Base-by-base conservation (phyloP, 1,140 invertebrate genomes). In the Drosophila ananassae region DNA sequence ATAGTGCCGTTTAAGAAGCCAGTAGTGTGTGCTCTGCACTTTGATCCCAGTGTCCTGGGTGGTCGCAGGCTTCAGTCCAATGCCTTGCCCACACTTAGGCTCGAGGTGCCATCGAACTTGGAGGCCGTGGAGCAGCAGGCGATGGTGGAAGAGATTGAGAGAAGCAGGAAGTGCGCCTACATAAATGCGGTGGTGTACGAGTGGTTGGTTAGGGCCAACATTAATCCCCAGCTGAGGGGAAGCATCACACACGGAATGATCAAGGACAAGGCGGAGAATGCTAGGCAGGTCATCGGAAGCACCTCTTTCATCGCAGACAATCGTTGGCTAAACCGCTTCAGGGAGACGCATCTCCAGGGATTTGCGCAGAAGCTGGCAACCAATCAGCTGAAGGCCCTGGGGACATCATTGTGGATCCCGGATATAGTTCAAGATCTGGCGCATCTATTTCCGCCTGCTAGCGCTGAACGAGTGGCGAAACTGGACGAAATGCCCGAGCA, bases 161-260 rank as follows among this genome's bases (percentile, higher is more conserved):
- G 87, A 0, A 91, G 87, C 41, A 63, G 90, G 7, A 89, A 90
- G 30, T 91, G 87, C 41, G 90, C 83, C 12, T 91, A 80, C 21
- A 91, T 91, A n/a, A 91, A 91, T 79, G 90, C 90, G 1, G 87
- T 91, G 0, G 90, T 91, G 25, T 91, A 91, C 34, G 90, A 91
- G 47, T 91, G 90, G 90, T 28, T 91, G 28, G 90, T 91, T 9
- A 67, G 90, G 0, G 90, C 90, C 10, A 91, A 91, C 22, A 74
- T 89, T 0, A 91, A 91, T 89, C 90, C 90, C 3, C 90, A 91
- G 48, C 57, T 91, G 50, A 60, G 90, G 8, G 90, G 90, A 12
- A 90, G 90, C 44, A 90, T 91, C 1, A 91, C 90, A 0, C 90
- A 91, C n/a, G 90, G 90, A 30, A 91, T 91, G 90, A 91, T 91